Evolutionary conservation across 2,888 invertebrate genomes (phyloP).

Genomic region (Pheosia tremula): DNA sequence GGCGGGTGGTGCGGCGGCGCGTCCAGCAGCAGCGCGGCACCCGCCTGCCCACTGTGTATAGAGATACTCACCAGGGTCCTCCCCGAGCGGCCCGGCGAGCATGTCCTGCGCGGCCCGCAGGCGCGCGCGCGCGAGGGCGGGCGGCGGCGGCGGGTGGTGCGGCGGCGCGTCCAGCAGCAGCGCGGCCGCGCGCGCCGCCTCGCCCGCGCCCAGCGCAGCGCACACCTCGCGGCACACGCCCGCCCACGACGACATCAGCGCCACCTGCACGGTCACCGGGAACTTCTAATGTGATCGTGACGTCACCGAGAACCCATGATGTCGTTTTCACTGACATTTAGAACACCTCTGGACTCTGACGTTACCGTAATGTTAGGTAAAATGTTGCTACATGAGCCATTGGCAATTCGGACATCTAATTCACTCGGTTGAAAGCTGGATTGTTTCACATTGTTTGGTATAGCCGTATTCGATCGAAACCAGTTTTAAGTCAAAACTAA

Average conservation of each 20-base stretch:
- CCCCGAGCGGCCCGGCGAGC: conserved; percentile 68
- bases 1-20: conserved; percentile 82
- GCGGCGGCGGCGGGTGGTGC: conserved; percentile 83
- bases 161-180: conserved; percentile 90
- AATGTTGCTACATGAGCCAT: too few species aligned
- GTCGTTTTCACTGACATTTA: too few species aligned
- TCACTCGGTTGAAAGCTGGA: too few species aligned
- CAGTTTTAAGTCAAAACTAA: too few species aligned
- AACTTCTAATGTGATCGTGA: too few species aligned
- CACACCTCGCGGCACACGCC: conserved; percentile 93
- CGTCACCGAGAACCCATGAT: too few species aligned
- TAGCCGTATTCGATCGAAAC: too few species aligned
- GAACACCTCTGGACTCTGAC: too few species aligned
- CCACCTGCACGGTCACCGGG: conserved; percentile 82
- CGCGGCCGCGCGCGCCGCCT: conserved; percentile 90
- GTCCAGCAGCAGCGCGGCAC: conserved; percentile 89
- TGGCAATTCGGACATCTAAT: too few species aligned
- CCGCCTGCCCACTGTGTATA: conserved; percentile 83
- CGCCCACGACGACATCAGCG: conserved; percentile 92
- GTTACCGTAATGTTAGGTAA: too few species aligned
- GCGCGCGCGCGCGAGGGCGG: conserved; percentile 91
- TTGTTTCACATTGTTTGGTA: too few species aligned
- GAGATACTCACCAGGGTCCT: conserved; percentile 63
- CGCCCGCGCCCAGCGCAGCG: conserved; percentile 89
- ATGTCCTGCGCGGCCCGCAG: conserved; percentile 93